Evolutionary conservation across 2,888 invertebrate genomes (phyloP).

Genomic region (Serripes groenlandicus): DNA sequence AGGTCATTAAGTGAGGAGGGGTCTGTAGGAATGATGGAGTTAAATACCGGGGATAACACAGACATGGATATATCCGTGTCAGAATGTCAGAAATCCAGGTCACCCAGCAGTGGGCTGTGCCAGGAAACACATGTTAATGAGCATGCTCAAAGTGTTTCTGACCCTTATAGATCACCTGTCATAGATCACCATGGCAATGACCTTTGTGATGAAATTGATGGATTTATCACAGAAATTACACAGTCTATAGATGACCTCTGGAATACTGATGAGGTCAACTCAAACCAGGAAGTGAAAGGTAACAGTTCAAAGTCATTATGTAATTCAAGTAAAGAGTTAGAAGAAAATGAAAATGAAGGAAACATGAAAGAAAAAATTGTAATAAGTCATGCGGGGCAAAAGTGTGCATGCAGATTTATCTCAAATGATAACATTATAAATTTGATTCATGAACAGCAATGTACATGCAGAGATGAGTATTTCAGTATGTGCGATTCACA

Average conservation of each 20-base stretch:
- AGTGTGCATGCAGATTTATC: no score
- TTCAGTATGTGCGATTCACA: no score
- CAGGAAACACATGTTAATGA: slow-evolving; percentile 12
- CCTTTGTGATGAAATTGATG: slow-evolving; percentile 37
- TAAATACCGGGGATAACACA: not conserved
- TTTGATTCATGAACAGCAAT: no score
- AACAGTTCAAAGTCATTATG: not conserved
- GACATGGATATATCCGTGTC: slow-evolving; percentile 9
- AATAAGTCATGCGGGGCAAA: no score
- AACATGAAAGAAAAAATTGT: no score
- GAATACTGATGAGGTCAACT: slow-evolving; percentile 3
- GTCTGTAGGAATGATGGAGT: slow-evolving; percentile 3
- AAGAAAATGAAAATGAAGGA: not conserved
- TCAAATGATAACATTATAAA: no score
- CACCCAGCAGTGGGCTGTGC: not conserved
- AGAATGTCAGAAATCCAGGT: slow-evolving; percentile 1
- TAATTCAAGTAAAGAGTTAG: not conserved
- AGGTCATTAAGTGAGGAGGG: slow-evolving; percentile 10
- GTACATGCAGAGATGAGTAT: no score
- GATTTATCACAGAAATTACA: slow-evolving; percentile 49
- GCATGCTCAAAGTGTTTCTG: not conserved
- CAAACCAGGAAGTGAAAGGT: not conserved
- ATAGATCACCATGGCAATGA: not conserved
- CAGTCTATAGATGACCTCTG: slow-evolving; percentile 55
- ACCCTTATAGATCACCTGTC: slow-evolving; percentile 3